Evolutionary conservation across 2,797 vertebrate species (phyloP).

Genomic region (Harpagifer antarcticus): DNA sequence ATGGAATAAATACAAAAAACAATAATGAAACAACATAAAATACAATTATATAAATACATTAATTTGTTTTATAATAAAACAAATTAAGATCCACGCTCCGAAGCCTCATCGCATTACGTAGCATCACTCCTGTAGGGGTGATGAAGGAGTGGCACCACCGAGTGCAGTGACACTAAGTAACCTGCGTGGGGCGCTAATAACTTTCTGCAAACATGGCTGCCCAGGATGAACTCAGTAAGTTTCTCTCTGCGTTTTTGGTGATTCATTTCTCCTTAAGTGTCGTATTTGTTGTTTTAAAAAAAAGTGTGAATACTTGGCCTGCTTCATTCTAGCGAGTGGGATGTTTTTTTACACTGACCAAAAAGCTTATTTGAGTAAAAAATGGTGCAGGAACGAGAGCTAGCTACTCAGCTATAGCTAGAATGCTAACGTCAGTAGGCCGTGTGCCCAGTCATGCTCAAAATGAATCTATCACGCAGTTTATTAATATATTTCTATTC

Average conservation of each 20-base stretch:
- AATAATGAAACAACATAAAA: no score
- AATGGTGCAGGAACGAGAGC: slow-evolving; percentile 34
- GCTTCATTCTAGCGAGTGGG: accelerated
- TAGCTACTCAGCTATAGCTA: slow-evolving; percentile 60
- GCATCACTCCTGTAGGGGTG: background rate
- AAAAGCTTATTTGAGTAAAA: slow-evolving; percentile 12
- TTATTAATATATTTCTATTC: slow-evolving; percentile 5
- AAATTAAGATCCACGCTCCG: no score
- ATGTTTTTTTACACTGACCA: background rate
- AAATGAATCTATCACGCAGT: slow-evolving; percentile 69
- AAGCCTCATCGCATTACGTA: no score
- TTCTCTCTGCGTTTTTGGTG: slow-evolving; percentile 68
- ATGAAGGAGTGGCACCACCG: slow-evolving; percentile 44
- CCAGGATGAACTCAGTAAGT: slow-evolving; percentile 99
- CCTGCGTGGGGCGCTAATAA: slow-evolving; percentile 59
- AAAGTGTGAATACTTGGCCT: accelerated
- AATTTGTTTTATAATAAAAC: no score
- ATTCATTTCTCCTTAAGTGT: slow-evolving; percentile 18
- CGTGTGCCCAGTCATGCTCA: slow-evolving; percentile 87
- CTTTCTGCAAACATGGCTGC: slow-evolving; percentile 88
- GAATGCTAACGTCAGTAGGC: slow-evolving; percentile 79
- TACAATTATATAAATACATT: no score
- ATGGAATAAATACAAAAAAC: no score
- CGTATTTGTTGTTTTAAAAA: background rate
- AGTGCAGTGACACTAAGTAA: slow-evolving; percentile 47